Evolutionary conservation across 2,888 invertebrate genomes (phyloP).

Genomic region (Hypena proboscidalis): DNA sequence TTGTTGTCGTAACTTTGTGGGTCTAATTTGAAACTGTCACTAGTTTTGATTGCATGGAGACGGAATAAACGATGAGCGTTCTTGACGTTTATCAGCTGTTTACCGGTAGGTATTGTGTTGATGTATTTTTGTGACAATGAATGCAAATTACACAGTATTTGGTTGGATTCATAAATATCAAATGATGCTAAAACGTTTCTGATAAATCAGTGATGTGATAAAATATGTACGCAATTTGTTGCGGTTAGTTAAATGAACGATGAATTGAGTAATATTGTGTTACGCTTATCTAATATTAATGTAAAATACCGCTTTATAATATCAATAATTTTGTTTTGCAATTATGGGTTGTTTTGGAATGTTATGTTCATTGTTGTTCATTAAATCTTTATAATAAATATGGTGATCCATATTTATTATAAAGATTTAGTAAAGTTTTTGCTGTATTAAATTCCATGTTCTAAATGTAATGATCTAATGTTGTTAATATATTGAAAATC

Average conservation of each 20-base stretch:
- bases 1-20: constrained; percentile 37
- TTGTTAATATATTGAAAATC: too few relatives aligned
- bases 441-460: too few relatives aligned
- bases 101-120: constrained; percentile 40
- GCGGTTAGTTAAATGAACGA: constrained; percentile 7
- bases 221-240: constrained; percentile 15
- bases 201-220: constrained; percentile 9
- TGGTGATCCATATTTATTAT: too few relatives aligned
- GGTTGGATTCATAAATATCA: constrained; percentile 10
- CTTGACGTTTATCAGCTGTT: constrained; percentile 51
- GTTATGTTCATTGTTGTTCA: too few relatives aligned
- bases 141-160: constrained; percentile 6
- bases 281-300: too few relatives aligned
- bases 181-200: constrained; percentile 9
- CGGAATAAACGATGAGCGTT: constrained; percentile 34
- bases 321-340: constrained; percentile 1
- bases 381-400: too few relatives aligned
- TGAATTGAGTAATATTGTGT: neutral
- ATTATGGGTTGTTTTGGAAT: too few relatives aligned
- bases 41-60: constrained; percentile 40
- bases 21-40: constrained; percentile 38
- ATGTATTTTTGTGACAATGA: neutral
- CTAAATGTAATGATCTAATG: too few relatives aligned
- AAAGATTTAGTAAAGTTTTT: too few relatives aligned
- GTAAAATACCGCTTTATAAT: neutral